Base-by-base conservation (phyloP, 2,888 invertebrate genomes). In the Macroteleia sp. region DNA sequence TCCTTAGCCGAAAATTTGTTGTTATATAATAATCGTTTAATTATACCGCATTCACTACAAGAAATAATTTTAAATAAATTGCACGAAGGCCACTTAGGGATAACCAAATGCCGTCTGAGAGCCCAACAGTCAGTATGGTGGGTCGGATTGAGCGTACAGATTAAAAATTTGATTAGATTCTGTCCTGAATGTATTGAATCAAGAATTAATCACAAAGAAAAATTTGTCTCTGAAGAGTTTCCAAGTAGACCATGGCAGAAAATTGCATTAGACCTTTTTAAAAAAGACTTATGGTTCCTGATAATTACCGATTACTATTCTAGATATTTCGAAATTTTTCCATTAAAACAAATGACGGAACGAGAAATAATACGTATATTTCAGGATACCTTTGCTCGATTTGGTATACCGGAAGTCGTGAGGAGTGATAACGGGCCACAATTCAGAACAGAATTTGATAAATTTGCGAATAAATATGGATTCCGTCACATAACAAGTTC, bases 61-160 rank as follows among this genome's bases (percentile, higher is more conserved):
- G 8, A 36, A 16, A 81, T 84, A 50, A 54, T 83, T 4, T 42
- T 85, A 14, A 14, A 62, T 12, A 44, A 50, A 48, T 56, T 86
- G 2, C 83, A 87, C 44, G 67, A 64, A 25, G 84, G 85, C 1
- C 86, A 86, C 12, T 32, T 64, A n/a, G 64, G 64, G 4, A 30
- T 64, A 8, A 42, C 19, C 10, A 64, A 64, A 52, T 52, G 32
- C 22, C 17, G 42, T 25, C 32, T 25, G 3, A 62, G 50, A 19
- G 62, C 62, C 5, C 3, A 0, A 6, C 62, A 62, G 12, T 39
- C 50, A 5, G 50, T 62, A 3, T 62, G 50, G 62, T 62, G 48
- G 62, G 1, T 30, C 8, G 50, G 62, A 2, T 30, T 50, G 3
- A 41, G 12, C n/a, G 8, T 17, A 0, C 76, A 81, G n/a, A 19